Evolutionary conservation across 2,113 vertebrate genomes (phyloP).

Genomic region (Passerina amoena): DNA sequence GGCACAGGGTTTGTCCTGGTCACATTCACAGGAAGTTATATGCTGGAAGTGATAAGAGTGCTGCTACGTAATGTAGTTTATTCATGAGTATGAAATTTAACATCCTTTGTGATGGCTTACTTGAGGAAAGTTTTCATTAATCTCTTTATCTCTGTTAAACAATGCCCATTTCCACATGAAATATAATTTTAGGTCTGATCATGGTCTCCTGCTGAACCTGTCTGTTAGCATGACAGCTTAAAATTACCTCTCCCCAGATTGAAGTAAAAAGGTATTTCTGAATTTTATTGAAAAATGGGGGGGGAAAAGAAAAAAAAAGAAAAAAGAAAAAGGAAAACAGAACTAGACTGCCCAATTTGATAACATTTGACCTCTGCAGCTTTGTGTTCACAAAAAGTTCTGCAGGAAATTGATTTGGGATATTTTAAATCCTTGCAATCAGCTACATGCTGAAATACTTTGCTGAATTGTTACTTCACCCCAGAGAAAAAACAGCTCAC

Average conservation of each 20-base stretch:
- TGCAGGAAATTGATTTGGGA: not conserved
- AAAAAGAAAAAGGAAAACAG: not conserved
- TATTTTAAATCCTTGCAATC: constrained; percentile 12
- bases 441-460: not conserved
- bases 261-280: not conserved
- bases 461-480: not conserved
- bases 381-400: not conserved
- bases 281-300: not conserved
- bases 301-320: too few species aligned
- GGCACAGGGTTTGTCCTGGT: not conserved
- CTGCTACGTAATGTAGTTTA: not conserved
- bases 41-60: not conserved
- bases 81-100: not conserved
- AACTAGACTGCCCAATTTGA: not conserved
- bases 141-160: not conserved
- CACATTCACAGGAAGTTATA: not conserved
- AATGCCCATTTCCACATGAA: not conserved
- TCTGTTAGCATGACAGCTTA: not conserved
- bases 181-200: not conserved
- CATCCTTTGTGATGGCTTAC: not conserved
- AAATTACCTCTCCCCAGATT: not conserved
- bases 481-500: not conserved
- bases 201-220: not conserved
- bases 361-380: not conserved
- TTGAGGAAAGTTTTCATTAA: not conserved